These are phyloP conservation scores for Spilosoma lubricipeda DNA, from an alignment of 2,888 invertebrate genomes.

Conservation along the genomic window DNA sequence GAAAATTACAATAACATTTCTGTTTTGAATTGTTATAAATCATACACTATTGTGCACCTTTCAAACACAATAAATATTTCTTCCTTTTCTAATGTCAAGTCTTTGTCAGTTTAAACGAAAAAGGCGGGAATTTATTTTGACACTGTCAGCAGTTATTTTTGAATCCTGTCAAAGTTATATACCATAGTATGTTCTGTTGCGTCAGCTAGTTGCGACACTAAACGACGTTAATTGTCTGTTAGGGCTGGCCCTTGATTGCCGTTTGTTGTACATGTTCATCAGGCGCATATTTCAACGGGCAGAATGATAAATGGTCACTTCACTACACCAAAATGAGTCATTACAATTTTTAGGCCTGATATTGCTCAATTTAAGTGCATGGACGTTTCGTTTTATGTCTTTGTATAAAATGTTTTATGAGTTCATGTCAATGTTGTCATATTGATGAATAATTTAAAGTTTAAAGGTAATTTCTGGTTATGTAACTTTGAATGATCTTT, in stretches of 20 bases:
- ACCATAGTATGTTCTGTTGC: slow-evolving; percentile 2
- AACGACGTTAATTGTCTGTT: slow-evolving; percentile 51
- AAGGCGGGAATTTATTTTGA: not conserved
- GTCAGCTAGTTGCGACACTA: slow-evolving; percentile 26
- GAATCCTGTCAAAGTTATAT: not conserved
- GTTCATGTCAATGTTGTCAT: slow-evolving; percentile 33
- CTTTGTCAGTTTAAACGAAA: not conserved
- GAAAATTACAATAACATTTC: not conserved
- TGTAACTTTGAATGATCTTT: not conserved
- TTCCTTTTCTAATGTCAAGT: not conserved
- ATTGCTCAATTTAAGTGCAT: slow-evolving; percentile 31
- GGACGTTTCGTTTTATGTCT: slow-evolving; percentile 9
- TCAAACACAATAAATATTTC: not conserved
- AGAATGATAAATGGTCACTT: slow-evolving; percentile 44
- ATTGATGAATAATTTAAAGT: slow-evolving; percentile 10
- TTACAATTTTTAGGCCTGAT: slow-evolving; percentile 34
- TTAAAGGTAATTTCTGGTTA: not conserved
- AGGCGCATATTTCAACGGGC: slow-evolving; percentile 34
- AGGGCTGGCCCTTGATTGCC: slow-evolving; percentile 52
- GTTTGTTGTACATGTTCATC: slow-evolving; percentile 46
- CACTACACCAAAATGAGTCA: slow-evolving; percentile 32
- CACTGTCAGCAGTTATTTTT: not conserved
- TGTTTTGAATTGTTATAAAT: not conserved
- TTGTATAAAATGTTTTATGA: slow-evolving; percentile 10
- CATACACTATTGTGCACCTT: not conserved